Evolutionary conservation across 2,888 invertebrate species (phyloP).

Genomic region (Noctuana brunneofusca): DNA sequence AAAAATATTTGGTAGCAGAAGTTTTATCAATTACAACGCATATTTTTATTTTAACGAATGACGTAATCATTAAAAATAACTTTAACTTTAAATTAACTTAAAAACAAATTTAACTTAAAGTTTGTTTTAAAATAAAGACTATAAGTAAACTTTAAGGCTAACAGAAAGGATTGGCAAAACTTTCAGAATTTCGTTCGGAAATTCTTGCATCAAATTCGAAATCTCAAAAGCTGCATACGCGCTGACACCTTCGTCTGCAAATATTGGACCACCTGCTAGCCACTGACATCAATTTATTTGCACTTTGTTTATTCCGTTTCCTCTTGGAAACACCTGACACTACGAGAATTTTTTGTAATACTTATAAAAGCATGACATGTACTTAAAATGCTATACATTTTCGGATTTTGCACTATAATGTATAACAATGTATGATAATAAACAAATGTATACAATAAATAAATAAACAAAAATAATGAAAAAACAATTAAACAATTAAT

Average conservation of each 20-base stretch:
- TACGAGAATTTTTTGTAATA: background rate
- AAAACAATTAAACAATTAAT: no score
- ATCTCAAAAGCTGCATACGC: conserved; percentile 4
- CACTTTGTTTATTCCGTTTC: background rate
- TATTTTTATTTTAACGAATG: no score
- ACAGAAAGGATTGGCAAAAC: background rate
- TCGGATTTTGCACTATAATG: no score
- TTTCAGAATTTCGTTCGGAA: background rate
- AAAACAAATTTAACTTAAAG: no score
- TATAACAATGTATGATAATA: no score
- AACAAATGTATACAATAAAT: no score
- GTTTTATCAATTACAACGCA: no score
- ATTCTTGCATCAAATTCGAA: background rate
- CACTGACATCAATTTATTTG: conserved; percentile 10
- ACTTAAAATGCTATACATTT: background rate
- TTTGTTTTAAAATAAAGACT: no score
- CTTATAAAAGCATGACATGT: background rate
- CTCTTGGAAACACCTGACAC: background rate
- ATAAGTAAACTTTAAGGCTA: background rate
- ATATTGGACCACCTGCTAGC: conserved; percentile 7
- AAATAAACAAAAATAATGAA: no score
- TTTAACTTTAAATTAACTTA: no score
- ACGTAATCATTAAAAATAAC: no score
- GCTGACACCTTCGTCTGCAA: conserved; percentile 4
- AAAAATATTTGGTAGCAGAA: no score